A percentile compares a stretch with the other conserved stretches of the same genome.
Conservation (phyloP, 2,113 vertebrate genomes). For the Psammodynastes pulverulentus region DNA sequence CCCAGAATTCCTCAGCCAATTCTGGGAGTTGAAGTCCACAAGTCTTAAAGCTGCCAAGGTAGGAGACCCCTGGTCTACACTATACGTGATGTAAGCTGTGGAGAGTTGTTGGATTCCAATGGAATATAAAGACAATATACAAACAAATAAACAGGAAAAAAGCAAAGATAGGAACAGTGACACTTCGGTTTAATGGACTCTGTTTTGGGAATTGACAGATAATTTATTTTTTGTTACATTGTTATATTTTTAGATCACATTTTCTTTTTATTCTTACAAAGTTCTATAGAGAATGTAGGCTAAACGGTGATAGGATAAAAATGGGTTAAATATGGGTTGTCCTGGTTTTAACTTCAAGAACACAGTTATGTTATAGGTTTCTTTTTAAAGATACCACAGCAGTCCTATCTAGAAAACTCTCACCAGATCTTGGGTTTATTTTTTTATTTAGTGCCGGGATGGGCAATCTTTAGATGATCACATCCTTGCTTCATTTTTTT, state of each 20-base stretch:
- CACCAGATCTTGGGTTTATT: not conserved
- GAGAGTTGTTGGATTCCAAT: not conserved
- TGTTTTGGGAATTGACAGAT: not conserved
- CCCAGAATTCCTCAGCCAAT: too few species aligned
- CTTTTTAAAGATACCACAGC: not conserved
- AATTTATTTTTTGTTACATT: not conserved
- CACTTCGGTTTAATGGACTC: not conserved
- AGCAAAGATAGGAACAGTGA: not conserved
- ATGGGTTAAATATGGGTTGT: not conserved
- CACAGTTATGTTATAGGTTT: not conserved
- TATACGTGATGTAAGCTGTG: not conserved
- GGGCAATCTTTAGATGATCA: not conserved
- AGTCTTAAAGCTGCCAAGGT: too few species aligned
- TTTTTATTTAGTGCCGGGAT: too few species aligned
- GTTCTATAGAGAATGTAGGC: not conserved
- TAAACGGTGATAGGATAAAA: not conserved
- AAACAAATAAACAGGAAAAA: not conserved
- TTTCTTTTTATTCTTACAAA: not conserved
- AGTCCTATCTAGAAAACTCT: not conserved
- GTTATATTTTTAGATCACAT: not conserved
- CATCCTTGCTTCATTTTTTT: not conserved
- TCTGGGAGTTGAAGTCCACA: too few species aligned
- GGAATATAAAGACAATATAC: not conserved
- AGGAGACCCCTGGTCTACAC: too few species aligned
- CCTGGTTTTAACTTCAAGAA: not conserved